These are phyloP conservation scores for Proteles cristata DNA, from an alignment of 2,113 vertebrate species.

Conservation along the genomic window DNA sequence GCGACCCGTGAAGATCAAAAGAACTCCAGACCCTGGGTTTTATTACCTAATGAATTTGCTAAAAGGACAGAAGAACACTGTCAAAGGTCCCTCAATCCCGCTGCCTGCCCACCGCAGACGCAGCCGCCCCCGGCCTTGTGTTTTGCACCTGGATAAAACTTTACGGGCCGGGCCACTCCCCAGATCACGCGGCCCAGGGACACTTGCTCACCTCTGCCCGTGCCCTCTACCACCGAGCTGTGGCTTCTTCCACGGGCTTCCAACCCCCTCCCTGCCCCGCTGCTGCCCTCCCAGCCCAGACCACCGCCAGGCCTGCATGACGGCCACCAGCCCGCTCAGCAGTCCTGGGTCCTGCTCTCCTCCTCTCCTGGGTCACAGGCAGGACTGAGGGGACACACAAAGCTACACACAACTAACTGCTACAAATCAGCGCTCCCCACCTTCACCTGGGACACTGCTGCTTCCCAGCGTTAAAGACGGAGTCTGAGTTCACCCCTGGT, in stretches of 20 bases:
- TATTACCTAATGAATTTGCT: background rate
- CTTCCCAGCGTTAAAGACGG: background rate
- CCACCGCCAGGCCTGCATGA: rapidly evolving
- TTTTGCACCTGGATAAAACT: background rate
- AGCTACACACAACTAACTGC: background rate
- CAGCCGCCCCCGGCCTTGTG: background rate
- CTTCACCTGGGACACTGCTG: background rate
- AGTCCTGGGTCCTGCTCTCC: background rate
- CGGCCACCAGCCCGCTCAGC: background rate
- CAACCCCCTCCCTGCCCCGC: background rate
- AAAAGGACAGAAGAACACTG: background rate
- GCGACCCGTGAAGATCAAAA: background rate
- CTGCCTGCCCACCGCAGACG: background rate
- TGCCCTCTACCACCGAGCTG: background rate
- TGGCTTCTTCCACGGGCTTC: background rate
- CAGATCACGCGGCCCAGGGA: too few relatives aligned
- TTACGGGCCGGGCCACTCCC: background rate
- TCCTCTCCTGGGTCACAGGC: background rate
- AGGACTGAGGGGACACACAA: background rate
- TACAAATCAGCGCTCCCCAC: background rate
- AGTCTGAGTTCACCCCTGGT: background rate
- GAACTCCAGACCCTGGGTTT: background rate
- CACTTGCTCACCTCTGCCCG: background rate
- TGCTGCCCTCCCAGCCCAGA: background rate
- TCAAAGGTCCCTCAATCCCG: background rate